A percentile compares a stretch with the other conserved stretches of the same genome.
These are phyloP conservation scores for Melipona beecheii DNA, from an alignment of 2,888 invertebrate species.

Conservation along the genomic window DNA sequence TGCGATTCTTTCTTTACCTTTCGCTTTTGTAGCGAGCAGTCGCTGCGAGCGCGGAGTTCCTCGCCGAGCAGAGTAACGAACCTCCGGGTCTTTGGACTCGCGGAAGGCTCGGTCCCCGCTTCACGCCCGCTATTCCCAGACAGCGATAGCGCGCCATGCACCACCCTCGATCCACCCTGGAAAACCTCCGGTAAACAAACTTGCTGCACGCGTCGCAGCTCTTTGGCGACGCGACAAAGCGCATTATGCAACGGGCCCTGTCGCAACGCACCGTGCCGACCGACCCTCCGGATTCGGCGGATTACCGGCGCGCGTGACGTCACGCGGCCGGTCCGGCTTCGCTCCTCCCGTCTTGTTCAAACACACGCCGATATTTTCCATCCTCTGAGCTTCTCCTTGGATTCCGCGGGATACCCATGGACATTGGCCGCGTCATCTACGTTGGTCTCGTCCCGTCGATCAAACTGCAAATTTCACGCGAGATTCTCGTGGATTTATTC, in stretches of 20 bases:
- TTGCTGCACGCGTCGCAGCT: constrained; percentile 2
- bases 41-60: constrained; percentile 11
- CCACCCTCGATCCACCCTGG: constrained; percentile 2
- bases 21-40: constrained; percentile 15
- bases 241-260: background rate
- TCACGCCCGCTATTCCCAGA: background rate
- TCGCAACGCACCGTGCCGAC: too few relatives aligned
- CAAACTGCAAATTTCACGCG: background rate
- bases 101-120: background rate
- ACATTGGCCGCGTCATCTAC: background rate
- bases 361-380: background rate
- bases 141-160: background rate
- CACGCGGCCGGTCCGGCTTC: constrained; percentile 25
- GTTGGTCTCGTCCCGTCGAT: background rate
- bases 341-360: background rate
- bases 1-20: background rate
- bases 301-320: constrained; percentile 52
- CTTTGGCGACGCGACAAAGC: background rate
- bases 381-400: background rate
- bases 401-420: too few relatives aligned
- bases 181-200: constrained; percentile 39
- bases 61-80: constrained; percentile 17
- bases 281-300: constrained; percentile 29
- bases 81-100: constrained; percentile 18
- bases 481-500: too few relatives aligned